Evolutionary conservation across 2,888 invertebrate genomes (phyloP).

Genomic region (Sepiola atlantica): DNA sequence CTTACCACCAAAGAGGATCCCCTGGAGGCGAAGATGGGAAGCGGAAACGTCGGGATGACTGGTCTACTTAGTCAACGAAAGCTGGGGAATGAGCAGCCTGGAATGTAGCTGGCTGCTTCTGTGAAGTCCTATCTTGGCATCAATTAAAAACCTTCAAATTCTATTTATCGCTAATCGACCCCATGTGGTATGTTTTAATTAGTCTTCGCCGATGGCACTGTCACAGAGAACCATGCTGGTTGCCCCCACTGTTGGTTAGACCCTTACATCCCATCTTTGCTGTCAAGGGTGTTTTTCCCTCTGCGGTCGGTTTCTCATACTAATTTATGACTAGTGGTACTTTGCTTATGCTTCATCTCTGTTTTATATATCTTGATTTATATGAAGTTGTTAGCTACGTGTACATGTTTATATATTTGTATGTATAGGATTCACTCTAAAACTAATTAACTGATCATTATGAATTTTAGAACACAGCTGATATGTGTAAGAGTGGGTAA

Average conservation of each 20-base stretch:
- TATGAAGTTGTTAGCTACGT: too few species aligned
- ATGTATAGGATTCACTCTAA: too few species aligned
- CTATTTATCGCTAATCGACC: neutral
- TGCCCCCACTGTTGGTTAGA: neutral
- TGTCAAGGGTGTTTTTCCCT: neutral
- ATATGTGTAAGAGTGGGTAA: too few species aligned
- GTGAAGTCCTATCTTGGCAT: slow-evolving; percentile 32
- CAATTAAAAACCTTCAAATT: slow-evolving; percentile 23
- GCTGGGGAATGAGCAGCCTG: neutral
- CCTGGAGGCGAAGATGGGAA: neutral
- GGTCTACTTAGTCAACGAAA: neutral
- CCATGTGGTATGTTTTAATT: slow-evolving; percentile 20
- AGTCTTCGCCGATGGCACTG: neutral
- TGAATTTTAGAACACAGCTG: too few species aligned
- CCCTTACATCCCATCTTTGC: neutral
- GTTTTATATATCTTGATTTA: neutral
- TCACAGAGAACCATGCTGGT: neutral
- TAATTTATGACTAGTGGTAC: neutral
- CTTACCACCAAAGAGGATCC: neutral
- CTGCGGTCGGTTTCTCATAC: neutral
- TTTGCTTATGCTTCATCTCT: neutral
- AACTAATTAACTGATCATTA: too few species aligned
- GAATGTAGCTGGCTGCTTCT: neutral
- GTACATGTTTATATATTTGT: too few species aligned
- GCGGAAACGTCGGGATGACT: neutral